Percentiles rank a stretch among this genome's conserved stretches.
phyloP scores from a whole-genome alignment of 2,797 vertebrate species.

The Myiotriccus ornatus region DNA sequence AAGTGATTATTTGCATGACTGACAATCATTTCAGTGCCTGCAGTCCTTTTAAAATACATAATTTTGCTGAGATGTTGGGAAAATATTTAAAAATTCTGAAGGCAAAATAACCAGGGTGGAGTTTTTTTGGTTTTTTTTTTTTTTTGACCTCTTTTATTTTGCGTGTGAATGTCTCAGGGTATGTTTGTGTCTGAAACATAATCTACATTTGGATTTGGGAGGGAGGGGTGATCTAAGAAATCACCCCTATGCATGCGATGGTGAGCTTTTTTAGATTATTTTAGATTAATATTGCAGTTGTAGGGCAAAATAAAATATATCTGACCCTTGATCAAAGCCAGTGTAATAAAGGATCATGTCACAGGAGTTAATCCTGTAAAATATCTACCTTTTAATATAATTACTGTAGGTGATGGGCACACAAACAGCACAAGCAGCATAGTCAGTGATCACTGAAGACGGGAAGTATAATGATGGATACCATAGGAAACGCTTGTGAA shows the following conservation, averaged over 20 bases:
- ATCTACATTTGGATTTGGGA: background rate
- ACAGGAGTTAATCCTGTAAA: background rate
- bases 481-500: background rate
- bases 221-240: conserved; percentile 1
- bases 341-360: background rate
- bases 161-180: background rate
- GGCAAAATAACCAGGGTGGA: conserved; percentile 72
- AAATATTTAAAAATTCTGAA: conserved; percentile 81
- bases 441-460: background rate
- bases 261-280: conserved; percentile 8
- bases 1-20: conserved; percentile 99
- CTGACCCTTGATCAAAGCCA: background rate
- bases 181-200: conserved; percentile 72
- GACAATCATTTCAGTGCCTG: conserved; percentile 91
- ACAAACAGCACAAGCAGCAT: background rate
- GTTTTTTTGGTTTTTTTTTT: background rate
- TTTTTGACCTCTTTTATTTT: conserved; percentile 80
- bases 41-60: conserved; percentile 89
- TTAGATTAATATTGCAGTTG: background rate
- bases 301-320: background rate
- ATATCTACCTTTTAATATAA: background rate
- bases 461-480: background rate
- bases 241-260: background rate
- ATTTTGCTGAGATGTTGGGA: conserved; percentile 89
- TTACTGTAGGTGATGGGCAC: background rate